A percentile compares a stretch with the other conserved stretches of the same genome.
Evolutionary conservation across 2,113 vertebrate species (phyloP).

Genomic region (Caracal caracal): DNA sequence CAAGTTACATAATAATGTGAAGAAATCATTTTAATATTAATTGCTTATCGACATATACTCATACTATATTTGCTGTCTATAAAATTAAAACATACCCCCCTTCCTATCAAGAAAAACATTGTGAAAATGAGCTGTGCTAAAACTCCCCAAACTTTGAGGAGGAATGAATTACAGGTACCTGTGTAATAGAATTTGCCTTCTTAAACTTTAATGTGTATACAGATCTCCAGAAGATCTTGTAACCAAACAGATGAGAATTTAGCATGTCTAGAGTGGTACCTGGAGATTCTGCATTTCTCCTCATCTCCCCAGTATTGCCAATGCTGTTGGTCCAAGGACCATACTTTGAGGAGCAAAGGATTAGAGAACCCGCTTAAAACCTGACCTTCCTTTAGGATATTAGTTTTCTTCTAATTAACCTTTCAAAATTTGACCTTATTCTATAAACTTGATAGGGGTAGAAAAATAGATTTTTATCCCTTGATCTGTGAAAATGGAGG

Average conservation of each 20-base stretch:
- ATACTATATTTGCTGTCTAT: not conserved
- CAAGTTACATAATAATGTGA: not conserved
- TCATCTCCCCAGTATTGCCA: not conserved
- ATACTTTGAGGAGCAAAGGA: not conserved
- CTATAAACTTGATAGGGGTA: not conserved
- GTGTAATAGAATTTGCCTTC: not conserved
- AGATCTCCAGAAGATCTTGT: not conserved
- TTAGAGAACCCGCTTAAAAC: not conserved
- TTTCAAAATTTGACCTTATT: not conserved
- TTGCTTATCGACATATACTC: not conserved
- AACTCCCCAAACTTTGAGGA: not conserved
- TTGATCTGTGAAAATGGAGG: not conserved
- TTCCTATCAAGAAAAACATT: not conserved
- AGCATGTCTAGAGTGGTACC: not conserved
- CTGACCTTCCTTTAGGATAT: not conserved
- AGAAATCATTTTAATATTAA: conserved; percentile 37
- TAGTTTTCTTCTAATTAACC: not conserved
- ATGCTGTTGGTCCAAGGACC: not conserved
- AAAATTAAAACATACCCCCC: not conserved
- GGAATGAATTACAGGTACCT: not conserved
- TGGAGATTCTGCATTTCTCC: not conserved
- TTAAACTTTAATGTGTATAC: not conserved
- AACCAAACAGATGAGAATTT: not conserved
- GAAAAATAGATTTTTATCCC: not conserved
- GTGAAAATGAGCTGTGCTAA: not conserved